phyloP scores from a whole-genome alignment of 2,797 vertebrate species.

The Spinus pinus region DNA sequence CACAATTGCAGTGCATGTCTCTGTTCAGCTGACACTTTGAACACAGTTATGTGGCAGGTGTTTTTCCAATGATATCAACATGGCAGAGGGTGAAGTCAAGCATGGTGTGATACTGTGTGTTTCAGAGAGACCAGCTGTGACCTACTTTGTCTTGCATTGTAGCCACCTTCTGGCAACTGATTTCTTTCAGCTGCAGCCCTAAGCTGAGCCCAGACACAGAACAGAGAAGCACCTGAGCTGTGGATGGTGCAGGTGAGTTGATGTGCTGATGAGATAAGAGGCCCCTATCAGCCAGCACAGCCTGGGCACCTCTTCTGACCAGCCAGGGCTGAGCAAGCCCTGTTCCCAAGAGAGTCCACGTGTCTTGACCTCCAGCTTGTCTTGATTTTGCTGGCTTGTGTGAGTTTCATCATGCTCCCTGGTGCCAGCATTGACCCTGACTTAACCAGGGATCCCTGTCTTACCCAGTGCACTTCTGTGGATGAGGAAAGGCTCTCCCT shows the following conservation, averaged over 20 bases:
- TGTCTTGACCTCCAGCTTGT: accelerated
- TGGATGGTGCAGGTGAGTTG: not conserved
- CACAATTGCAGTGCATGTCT: not conserved
- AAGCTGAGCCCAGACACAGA: not conserved
- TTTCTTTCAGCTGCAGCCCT: not conserved
- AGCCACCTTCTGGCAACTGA: not conserved
- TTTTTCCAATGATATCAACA: not conserved
- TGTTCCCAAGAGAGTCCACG: not conserved
- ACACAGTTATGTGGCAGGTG: not conserved
- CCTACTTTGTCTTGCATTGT: not conserved
- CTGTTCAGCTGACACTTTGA: not conserved
- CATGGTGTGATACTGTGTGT: accelerated
- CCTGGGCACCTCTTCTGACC: not conserved
- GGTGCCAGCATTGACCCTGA: not conserved
- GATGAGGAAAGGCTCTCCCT: not conserved
- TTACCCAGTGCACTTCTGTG: not conserved
- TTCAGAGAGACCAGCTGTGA: not conserved
- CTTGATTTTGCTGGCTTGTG: not conserved
- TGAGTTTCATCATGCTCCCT: not conserved
- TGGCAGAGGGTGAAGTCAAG: not conserved
- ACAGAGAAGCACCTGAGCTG: not conserved
- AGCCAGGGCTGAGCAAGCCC: not conserved
- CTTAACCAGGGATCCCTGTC: not conserved
- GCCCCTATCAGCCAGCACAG: not conserved
- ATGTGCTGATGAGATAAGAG: not conserved